These are phyloP conservation scores for Merluccius polli DNA, from an alignment of 2,797 vertebrate species.

Conservation along the genomic window DNA sequence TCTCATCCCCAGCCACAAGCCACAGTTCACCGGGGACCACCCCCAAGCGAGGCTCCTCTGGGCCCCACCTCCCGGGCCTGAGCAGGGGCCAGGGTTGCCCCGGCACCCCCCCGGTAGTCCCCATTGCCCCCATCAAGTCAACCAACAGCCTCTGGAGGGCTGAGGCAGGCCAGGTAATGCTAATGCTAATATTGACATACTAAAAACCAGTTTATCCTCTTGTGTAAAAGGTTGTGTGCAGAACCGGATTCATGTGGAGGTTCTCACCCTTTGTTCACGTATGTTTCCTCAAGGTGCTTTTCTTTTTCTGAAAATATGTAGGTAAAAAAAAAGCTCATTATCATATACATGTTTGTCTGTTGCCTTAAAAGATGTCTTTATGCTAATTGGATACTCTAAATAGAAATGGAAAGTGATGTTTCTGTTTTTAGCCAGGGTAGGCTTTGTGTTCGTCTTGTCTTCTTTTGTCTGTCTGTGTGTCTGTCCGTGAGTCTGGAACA, in stretches of 20 bases:
- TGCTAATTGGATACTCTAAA: neutral
- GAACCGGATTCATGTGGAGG: neutral
- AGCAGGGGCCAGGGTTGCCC: slow-evolving; percentile 83
- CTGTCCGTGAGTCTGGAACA: too few relatives aligned
- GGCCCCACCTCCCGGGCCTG: slow-evolving; percentile 81
- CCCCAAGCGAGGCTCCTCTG: slow-evolving; percentile 88
- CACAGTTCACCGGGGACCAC: slow-evolving; percentile 93
- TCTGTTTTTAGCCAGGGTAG: neutral
- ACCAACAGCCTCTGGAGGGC: slow-evolving; percentile 70
- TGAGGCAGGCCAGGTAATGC: slow-evolving; percentile 65
- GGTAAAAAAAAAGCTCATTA: neutral
- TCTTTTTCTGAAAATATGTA: neutral
- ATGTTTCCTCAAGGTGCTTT: neutral
- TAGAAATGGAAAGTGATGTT: neutral
- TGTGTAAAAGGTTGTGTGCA: neutral
- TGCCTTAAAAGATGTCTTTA: neutral
- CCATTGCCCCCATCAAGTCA: slow-evolving; percentile 87
- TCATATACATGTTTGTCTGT: neutral
- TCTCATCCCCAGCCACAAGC: slow-evolving; percentile 92
- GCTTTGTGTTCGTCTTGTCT: neutral
- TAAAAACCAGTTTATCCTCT: neutral
- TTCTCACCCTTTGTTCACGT: neutral
- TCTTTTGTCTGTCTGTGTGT: neutral
- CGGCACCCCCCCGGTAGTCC: slow-evolving; percentile 89
- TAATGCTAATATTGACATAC: neutral